Base-by-base conservation (phyloP, 2,797 vertebrate genomes). In the Channa striata region DNA sequence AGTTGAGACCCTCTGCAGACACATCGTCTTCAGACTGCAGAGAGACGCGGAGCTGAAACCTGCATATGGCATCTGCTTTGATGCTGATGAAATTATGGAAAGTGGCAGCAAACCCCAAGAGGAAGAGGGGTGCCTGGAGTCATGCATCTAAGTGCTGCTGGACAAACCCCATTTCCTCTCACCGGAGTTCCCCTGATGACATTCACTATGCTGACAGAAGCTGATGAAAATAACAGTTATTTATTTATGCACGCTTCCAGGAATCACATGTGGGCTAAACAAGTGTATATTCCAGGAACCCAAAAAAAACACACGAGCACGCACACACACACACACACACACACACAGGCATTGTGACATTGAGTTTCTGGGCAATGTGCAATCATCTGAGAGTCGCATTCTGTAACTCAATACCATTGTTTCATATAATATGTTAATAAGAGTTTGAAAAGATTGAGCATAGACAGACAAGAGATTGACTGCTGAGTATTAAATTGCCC, bases 11-110 rank as follows among this genome's bases (percentile, higher is more conserved):
- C 60, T 80, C 58, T 19, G 51, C 76, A 77, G 73, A 86, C 84
- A 75, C 72, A 58, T 42, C 85, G 81, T 86, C 87, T 87, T 64
- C 67, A 86, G 83, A 76, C 82, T 74, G 77, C 68, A 76, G 75
- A 86, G 85, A 89, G 54, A 84, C 82, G 77, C 77, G 72, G 77
- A 69, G 84, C 78, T 85, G 90, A 87, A 87, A 74, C 80, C 80
- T 84, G 68, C 83, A 80, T 58, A 74, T 36, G 78, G 90, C 89
- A 85, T 77, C 89, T 88, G 84, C 86, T 80, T 87, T 60, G 84
- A 94, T 84, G 71, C 61, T 91, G 91, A 92, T 92, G 86, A 91
- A 92, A 94, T 94, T 86, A 92, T 87, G 77, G 73, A 88, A 72
- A 91, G 80, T 89, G 91, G 87, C 67, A 76, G 73, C 74, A 75